Evolutionary conservation across 1,140 invertebrate species (phyloP), one percentile per base, ranked within the genome.

Genomic region (Acromyrmex heyeri): DNA sequence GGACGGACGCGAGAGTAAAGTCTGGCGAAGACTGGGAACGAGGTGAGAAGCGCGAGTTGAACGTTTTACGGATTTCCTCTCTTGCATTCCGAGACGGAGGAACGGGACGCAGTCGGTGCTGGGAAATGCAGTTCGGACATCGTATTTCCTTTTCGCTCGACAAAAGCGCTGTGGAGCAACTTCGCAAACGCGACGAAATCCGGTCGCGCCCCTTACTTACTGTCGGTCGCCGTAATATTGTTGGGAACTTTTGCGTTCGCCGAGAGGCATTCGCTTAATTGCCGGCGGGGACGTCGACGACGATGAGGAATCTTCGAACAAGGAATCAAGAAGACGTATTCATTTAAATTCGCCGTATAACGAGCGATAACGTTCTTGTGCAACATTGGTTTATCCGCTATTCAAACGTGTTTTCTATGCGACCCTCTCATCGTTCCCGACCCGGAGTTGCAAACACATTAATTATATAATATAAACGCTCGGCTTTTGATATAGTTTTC

Each of bases 191-290:
- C 67, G 69, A 73, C 81, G 75, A 79, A 82, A 70, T 64, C 59
- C 50, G 81, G 27, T 53, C 53, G 24, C 24, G 87, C 76, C 59
- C 50, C 59, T 64, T 30, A 59, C 69, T 72, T 65, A 65, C 50
- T 72, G 85, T 85, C 76, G 88, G 65, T 62, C 64, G 72, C 38
- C 67, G 27, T 62, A 57, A 88, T 67, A 88, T 53, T 67, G 79
- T 55, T n/a, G 67, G 16, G 2, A 44, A 67, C 48, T 88, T 88
- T 89, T 86, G 85, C 50, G 65, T 61, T 44, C 34, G 77, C n/a
- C 27, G 10, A 27, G 7, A 70, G n/a, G 27, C 57, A 44, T 88
- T 59, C 76, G 83, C 44, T 73, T 89, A 89, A 89, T 89, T 86
- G 83, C 69, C 61, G 44, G 64, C n/a, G 21, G 38, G 55, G 81